A percentile compares a stretch with the other conserved stretches of the same genome.
Evolutionary conservation across 2,797 vertebrate species (phyloP).

Genomic region (Poecilia velifera): DNA sequence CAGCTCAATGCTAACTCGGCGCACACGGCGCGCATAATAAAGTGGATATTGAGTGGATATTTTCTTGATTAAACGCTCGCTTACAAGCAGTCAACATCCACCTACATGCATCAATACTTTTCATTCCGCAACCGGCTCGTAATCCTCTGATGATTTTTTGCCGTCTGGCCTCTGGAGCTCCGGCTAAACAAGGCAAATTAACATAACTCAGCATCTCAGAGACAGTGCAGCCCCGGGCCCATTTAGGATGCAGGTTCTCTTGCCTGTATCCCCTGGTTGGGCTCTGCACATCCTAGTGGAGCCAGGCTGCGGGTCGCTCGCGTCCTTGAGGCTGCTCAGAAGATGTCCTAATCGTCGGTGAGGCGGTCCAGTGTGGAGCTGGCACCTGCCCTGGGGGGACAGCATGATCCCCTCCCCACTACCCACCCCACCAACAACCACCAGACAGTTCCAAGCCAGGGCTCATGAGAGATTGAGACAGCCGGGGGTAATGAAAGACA

Average conservation of each 20-base stretch:
- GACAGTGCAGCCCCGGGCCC: constrained; percentile 42
- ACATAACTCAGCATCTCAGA: constrained; percentile 50
- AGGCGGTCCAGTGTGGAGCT: constrained; percentile 64
- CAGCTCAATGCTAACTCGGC: constrained; percentile 3
- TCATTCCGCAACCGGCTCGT: constrained; percentile 38
- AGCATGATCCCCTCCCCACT: not conserved
- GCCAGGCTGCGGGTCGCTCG: constrained; percentile 55
- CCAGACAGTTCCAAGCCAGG: constrained; percentile 50
- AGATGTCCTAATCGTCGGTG: constrained; percentile 73
- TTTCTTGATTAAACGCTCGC: constrained; percentile 29
- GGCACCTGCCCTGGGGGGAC: constrained; percentile 55
- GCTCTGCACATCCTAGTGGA: constrained; percentile 43
- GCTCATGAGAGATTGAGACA: constrained; percentile 67
- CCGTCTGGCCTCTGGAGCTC: constrained; percentile 38
- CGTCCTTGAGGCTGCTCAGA: constrained; percentile 62
- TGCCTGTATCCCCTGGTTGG: constrained; percentile 31
- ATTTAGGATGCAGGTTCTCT: constrained; percentile 41
- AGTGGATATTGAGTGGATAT: constrained; percentile 26
- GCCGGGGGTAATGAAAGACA: constrained; percentile 77
- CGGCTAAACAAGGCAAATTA: constrained; percentile 20
- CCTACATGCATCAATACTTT: constrained; percentile 42
- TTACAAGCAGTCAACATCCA: constrained; percentile 39
- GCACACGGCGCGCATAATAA: constrained; percentile 13
- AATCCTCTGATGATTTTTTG: constrained; percentile 30
- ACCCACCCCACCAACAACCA: not conserved